Base-by-base conservation (phyloP, 2,113 vertebrate species). In the Oceanites oceanicus region DNA sequence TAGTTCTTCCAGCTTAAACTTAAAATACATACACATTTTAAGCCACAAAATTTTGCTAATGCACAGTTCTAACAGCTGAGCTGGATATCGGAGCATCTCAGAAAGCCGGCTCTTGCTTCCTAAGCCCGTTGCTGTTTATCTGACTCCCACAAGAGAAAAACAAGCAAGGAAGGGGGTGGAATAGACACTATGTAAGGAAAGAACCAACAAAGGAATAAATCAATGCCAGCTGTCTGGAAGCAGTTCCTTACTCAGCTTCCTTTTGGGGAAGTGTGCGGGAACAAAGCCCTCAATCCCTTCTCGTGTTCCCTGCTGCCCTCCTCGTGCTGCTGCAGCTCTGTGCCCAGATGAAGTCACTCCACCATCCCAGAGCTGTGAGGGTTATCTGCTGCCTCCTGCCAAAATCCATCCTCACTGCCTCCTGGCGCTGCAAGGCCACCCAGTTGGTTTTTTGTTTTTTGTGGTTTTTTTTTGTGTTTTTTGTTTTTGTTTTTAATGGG, bases 91-190 rank as follows among this genome's bases (percentile, higher is more conserved):
- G 25, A 55, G 34, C 49, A 42, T 42, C 42, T 86, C 34, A 38
- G 9, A 67, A 59, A 96, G 47, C 13, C 32, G 45, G 19, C 22
- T 58, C 52, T 55, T 45, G 40, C 58, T 93, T 36, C 53, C 70
- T 44, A 38, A 83, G 25, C 30, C 49, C 2, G 1, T 45, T 76
- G 49, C 56, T 67, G n/a, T 56, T 74, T 50, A 27, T 79, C 59
- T 34, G 15, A 40, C 34, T 79, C 27, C 26, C 4, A 14, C 0
- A 2, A 50, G 71, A 65, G 38, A 55, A 58, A 71, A 86, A 86
- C 10, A 65, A 81, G 45, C 3, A 2, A 29, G 6, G 6, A 2
- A 16, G 5, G 3, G 8, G 11, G 5, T 19, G 45, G 0, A 3
- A 49, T 15, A 75, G 47, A 49, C 38, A 47, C 47, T 29, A 5